Conservation (phyloP, 1,140 invertebrate genomes). For the Trissolcus basalis region DNA sequence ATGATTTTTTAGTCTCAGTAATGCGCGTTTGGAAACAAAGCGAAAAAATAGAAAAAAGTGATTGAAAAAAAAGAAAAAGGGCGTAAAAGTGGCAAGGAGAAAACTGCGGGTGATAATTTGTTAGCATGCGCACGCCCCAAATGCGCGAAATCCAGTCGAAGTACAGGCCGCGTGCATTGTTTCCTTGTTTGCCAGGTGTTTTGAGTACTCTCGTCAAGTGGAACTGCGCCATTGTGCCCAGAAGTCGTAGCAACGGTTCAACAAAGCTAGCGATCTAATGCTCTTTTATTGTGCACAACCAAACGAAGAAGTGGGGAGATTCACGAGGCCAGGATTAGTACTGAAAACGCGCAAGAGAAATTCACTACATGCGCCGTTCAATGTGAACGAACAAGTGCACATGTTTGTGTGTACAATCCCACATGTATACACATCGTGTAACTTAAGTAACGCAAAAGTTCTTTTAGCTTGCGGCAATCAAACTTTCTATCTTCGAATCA, state of each 20-base stretch:
- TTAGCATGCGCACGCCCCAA: constrained; percentile 69
- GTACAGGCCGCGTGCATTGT: constrained; percentile 71
- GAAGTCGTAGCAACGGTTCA: constrained; percentile 71
- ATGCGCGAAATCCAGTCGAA: constrained; percentile 72
- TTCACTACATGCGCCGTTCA: constrained; percentile 40
- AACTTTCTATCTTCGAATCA: no score
- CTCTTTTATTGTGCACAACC: constrained; percentile 76
- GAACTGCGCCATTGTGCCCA: constrained; percentile 70
- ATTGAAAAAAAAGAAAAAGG: constrained; percentile 9
- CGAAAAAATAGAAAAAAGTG: constrained; percentile 1
- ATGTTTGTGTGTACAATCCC: constrained; percentile 25
- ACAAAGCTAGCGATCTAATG: constrained; percentile 75
- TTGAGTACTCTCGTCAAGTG: constrained; percentile 69
- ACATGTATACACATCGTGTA: constrained; percentile 35
- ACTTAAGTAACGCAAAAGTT: constrained; percentile 56
- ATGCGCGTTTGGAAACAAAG: not conserved
- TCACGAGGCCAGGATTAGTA: constrained; percentile 34
- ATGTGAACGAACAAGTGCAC: constrained; percentile 28
- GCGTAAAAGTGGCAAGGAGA: constrained; percentile 22
- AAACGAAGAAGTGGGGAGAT: constrained; percentile 46
- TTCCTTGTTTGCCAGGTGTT: constrained; percentile 76
- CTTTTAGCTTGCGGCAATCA: constrained; percentile 51
- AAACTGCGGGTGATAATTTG: constrained; percentile 70
- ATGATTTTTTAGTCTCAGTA: no score
- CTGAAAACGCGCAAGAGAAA: constrained; percentile 49